A percentile compares a stretch with the other conserved stretches of the same genome.
Conservation (phyloP, 2,888 invertebrate species). For the Calephelis perditalis region DNA sequence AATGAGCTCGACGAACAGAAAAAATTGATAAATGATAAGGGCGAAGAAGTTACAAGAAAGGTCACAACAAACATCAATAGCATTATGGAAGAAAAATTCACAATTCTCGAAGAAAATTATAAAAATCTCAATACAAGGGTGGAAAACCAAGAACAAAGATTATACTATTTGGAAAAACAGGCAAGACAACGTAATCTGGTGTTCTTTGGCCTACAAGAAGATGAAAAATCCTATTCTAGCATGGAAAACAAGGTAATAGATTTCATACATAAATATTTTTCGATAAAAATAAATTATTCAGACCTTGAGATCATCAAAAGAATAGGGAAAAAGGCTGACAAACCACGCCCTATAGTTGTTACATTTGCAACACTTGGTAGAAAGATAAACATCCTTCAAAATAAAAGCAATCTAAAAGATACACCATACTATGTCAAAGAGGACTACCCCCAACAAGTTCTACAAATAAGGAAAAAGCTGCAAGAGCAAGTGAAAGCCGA, state of each 20-base stretch:
- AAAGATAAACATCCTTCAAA: slow-evolving; percentile 19
- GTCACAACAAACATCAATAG: too few species aligned
- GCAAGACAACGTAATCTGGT: slow-evolving; percentile 19
- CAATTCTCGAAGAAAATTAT: too few species aligned
- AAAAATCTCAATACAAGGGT: not conserved
- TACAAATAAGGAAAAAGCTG: slow-evolving; percentile 26
- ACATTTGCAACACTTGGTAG: slow-evolving; percentile 19
- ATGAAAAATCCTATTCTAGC: slow-evolving; percentile 15
- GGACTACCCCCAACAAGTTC: slow-evolving; percentile 27
- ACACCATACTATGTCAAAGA: slow-evolving; percentile 20
- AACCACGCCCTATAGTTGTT: slow-evolving; percentile 16
- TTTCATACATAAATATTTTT: slow-evolving; percentile 14
- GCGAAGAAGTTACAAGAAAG: not conserved
- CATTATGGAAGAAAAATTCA: too few species aligned
- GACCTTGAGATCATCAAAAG: slow-evolving; percentile 17
- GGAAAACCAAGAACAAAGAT: not conserved
- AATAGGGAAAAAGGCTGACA: slow-evolving; percentile 18
- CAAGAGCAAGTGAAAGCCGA: slow-evolving; percentile 25
- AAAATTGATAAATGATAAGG: not conserved
- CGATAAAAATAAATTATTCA: not conserved
- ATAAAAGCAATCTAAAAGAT: slow-evolving; percentile 13
- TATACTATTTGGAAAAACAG: slow-evolving; percentile 13
- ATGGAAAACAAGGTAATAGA: slow-evolving; percentile 13
- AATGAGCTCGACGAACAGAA: slow-evolving; percentile 2
- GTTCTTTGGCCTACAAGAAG: slow-evolving; percentile 20